Base-by-base conservation (phyloP, 2,113 vertebrate species). In the Lampris incognitus region DNA sequence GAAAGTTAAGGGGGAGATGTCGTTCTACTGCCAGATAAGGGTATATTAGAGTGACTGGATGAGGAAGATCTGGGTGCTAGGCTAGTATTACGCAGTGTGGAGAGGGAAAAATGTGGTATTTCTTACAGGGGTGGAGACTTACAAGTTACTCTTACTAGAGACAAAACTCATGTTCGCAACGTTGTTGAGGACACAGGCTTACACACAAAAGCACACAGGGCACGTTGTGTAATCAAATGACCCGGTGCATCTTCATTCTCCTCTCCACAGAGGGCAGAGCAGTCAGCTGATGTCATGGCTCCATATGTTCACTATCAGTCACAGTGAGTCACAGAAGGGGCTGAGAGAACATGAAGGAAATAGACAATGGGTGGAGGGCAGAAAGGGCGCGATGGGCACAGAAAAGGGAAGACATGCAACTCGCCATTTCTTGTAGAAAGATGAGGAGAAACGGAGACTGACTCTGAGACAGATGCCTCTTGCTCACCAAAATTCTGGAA, bases 271-370 rank as follows among this genome's bases (percentile, higher is more conserved):
- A 41, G 42, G 38, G 41, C 72, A 64, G 61, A 72, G 36, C 2
- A 66, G 80, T 78, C 73, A n/a, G 38, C 73, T 88, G 76, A 84
- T 58, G 57, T 74, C 64, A 42, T 68, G 62, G 72, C 70, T 65
- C 76, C 81, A 71, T 77, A 89, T 79, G 85, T 67, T 76, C 55
- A 6, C 40, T 3, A 79, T 81, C 74, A 81, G 73, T 83, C 79
- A 44, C 58, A 9, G 24, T 8, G 24, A 50, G 44, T 11, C 56
- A 57, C 74, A 69, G 68, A 66, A 49, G 60, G 75, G 84, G 9
- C 44, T 51, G 41, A 40, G 59, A 39, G 74, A 13, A 54, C 40
- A 76, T 68, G 52, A 77, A 72, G 41, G 56, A 37, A 24, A 77
- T 40, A 59, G 58, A 75, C 76, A 61, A 36, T 1, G 61, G 54